Evolutionary conservation across 2,113 vertebrate species (phyloP).

Genomic region (Leptosomus discolor): DNA sequence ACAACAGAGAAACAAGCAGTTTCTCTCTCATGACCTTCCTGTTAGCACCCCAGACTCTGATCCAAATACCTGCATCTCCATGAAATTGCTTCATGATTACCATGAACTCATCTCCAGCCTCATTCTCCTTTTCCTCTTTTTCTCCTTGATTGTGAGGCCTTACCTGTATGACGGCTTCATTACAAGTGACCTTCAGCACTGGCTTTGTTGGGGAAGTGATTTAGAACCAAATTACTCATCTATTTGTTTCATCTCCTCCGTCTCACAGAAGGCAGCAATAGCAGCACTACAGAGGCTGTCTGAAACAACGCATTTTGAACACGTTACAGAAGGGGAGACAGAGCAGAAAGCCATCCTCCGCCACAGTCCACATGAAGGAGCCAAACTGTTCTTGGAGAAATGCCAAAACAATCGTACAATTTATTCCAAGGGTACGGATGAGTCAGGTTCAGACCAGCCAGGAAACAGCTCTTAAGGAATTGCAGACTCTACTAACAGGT

Average conservation of each 20-base stretch:
- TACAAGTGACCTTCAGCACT: slow-evolving; percentile 52
- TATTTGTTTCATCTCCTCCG: background rate
- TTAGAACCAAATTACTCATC: slow-evolving; percentile 52
- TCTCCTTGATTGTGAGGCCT: background rate
- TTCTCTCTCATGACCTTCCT: background rate
- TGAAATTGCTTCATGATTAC: background rate
- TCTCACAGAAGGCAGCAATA: background rate
- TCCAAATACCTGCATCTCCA: background rate
- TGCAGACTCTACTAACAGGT: background rate
- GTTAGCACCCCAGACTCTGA: background rate
- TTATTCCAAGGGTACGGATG: background rate
- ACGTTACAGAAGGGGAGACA: background rate
- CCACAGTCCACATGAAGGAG: background rate
- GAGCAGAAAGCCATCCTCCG: background rate
- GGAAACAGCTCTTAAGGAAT: background rate
- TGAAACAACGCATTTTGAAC: background rate
- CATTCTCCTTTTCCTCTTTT: background rate
- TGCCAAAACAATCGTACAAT: background rate
- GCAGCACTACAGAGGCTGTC: background rate
- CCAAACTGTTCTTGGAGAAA: background rate
- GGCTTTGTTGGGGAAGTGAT: slow-evolving; percentile 33
- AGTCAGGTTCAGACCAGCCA: background rate
- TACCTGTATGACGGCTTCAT: slow-evolving; percentile 20
- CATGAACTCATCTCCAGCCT: background rate
- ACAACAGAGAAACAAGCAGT: background rate